Evolutionary conservation across 2,888 invertebrate species (phyloP).

Genomic region (Bembecia ichneumoniformis): DNA sequence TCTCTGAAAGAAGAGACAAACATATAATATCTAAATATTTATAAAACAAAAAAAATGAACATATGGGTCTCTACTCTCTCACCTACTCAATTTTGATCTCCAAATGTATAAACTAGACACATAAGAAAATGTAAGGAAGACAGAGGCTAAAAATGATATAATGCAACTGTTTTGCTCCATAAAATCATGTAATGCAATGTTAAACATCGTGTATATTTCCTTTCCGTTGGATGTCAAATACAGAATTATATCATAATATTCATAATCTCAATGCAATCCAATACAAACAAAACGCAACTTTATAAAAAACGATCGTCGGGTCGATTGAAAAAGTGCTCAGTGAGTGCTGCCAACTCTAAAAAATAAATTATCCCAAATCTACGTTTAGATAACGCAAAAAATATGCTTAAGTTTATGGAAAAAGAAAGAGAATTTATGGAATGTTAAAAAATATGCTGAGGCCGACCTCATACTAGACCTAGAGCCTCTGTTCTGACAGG

Average conservation of each 20-base stretch:
- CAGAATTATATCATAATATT: too few relatives aligned
- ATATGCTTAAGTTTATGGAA: slow-evolving; percentile 3
- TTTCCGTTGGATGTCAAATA: too few relatives aligned
- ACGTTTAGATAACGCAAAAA: slow-evolving; percentile 3
- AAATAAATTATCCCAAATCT: not conserved
- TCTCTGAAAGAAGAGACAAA: slow-evolving; percentile 75
- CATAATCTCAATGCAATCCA: too few relatives aligned
- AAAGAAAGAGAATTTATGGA: too few relatives aligned
- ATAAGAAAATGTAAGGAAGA: slow-evolving; percentile 83
- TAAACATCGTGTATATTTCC: not conserved
- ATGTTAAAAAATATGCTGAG: too few relatives aligned
- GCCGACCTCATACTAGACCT: too few relatives aligned
- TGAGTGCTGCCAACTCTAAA: not conserved
- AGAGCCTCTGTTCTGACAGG: too few relatives aligned
- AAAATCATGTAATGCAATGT: not conserved
- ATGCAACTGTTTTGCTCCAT: slow-evolving; percentile 50
- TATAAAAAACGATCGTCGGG: not conserved
- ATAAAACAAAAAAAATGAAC: not conserved
- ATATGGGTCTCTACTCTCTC: slow-evolving; percentile 22
- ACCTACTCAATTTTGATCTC: slow-evolving; percentile 84
- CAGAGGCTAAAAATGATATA: slow-evolving; percentile 79
- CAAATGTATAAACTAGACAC: slow-evolving; percentile 92
- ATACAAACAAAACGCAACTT: too few relatives aligned
- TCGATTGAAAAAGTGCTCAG: not conserved
- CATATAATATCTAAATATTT: not conserved